A percentile compares a stretch with the other conserved stretches of the same genome.
Conservation (phyloP, 2,888 invertebrate species). For the Andrena flavipes region DNA sequence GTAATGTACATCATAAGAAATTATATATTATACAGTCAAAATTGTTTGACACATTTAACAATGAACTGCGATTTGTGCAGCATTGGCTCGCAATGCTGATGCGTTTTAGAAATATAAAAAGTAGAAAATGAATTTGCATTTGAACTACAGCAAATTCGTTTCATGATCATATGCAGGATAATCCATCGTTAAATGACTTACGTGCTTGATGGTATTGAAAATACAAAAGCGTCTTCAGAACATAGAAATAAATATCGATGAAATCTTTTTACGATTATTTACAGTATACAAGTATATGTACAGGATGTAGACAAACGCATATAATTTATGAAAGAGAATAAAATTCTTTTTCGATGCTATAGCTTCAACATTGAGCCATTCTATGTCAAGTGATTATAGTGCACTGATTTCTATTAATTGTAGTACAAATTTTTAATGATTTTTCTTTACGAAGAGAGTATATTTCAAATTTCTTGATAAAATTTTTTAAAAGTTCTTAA, state of each 20-base stretch:
- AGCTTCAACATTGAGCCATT: slow-evolving; percentile 15
- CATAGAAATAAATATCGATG: slow-evolving; percentile 51
- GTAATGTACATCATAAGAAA: slow-evolving; percentile 52
- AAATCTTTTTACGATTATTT: slow-evolving; percentile 50
- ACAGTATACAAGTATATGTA: slow-evolving; percentile 51
- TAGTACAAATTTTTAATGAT: background rate
- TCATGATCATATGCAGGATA: slow-evolving; percentile 17
- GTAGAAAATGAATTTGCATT: slow-evolving; percentile 29
- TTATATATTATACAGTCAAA: slow-evolving; percentile 55
- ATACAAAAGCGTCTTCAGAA: slow-evolving; percentile 54
- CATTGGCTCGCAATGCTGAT: slow-evolving; percentile 45
- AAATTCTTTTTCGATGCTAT: slow-evolving; percentile 14
- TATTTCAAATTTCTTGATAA: background rate
- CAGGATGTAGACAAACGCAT: slow-evolving; percentile 32
- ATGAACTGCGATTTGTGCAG: slow-evolving; percentile 18
- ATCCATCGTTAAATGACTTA: slow-evolving; percentile 14
- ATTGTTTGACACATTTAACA: slow-evolving; percentile 31
- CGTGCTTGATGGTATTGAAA: slow-evolving; percentile 37
- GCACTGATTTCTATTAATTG: background rate
- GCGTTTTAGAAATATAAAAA: slow-evolving; percentile 37
- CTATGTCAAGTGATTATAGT: slow-evolving; percentile 28
- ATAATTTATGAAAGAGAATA: slow-evolving; percentile 24
- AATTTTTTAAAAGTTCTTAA: background rate
- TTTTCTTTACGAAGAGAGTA: background rate
- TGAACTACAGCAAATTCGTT: slow-evolving; percentile 15